A percentile compares a stretch with the other conserved stretches of the same genome.
Conservation (phyloP, 2,113 vertebrate genomes). For the Crocuta crocuta region DNA sequence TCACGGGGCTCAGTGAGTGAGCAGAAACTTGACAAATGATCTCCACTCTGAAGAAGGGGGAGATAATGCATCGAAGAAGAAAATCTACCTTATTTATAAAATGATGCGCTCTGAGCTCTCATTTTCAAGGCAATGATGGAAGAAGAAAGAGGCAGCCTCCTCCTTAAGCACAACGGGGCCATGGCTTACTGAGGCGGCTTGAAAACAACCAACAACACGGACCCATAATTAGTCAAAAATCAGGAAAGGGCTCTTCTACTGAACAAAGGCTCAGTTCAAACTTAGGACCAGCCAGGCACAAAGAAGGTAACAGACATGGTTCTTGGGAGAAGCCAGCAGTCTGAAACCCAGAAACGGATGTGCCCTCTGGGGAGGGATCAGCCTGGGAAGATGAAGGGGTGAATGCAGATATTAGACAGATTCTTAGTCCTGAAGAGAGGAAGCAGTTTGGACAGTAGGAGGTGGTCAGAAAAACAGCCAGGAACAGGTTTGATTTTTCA, state of each 20-base stretch:
- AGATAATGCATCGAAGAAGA: background rate
- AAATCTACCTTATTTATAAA: slow-evolving; percentile 1
- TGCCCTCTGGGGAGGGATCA: too few relatives aligned
- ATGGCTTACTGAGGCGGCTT: background rate
- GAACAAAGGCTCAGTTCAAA: background rate
- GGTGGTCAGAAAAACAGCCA: background rate
- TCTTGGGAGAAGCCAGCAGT: background rate
- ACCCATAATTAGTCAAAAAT: background rate
- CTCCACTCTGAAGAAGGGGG: background rate
- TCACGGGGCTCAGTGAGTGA: background rate
- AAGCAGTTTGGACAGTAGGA: background rate
- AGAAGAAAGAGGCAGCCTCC: background rate
- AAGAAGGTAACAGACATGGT: background rate
- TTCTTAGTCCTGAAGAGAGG: background rate
- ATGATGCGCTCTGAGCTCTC: background rate
- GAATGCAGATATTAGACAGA: background rate
- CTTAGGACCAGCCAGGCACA: background rate
- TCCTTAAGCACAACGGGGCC: background rate
- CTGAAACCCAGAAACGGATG: background rate
- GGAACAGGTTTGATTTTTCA: background rate
- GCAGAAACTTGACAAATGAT: background rate
- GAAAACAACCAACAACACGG: background rate
- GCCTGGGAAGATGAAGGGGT: background rate
- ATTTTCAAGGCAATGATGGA: slow-evolving; percentile 12
- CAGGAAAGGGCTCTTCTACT: background rate